Evolutionary conservation across 2,113 vertebrate genomes (phyloP).

Genomic region (Eupsittula cactorum): DNA sequence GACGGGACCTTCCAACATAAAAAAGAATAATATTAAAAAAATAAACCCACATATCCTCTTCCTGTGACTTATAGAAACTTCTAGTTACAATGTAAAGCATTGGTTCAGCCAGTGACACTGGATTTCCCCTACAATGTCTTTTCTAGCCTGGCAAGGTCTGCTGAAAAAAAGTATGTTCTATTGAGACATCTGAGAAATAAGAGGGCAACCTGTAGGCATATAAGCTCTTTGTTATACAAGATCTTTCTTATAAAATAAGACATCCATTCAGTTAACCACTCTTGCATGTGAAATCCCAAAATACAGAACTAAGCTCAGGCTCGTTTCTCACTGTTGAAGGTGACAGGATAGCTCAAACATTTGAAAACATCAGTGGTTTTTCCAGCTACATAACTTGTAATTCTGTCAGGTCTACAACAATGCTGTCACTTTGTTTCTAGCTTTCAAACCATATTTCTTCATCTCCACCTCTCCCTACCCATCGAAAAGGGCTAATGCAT

Average conservation of each 20-base stretch:
- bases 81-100: neutral
- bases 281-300: neutral
- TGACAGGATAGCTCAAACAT: neutral
- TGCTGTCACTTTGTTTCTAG: neutral
- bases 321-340: neutral
- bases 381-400: neutral
- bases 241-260: neutral
- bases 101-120: neutral
- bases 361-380: neutral
- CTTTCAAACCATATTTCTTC: neutral
- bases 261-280: neutral
- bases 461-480: neutral
- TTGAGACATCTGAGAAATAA: neutral
- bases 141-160: neutral
- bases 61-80: rapidly evolving
- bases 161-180: neutral
- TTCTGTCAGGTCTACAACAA: neutral
- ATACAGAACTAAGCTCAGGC: neutral
- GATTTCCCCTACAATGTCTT: neutral
- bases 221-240: neutral
- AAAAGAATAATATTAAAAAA: neutral
- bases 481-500: neutral
- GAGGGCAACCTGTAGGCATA: neutral
- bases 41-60: neutral
- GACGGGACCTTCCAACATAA: conserved; percentile 85